Percentiles rank a stretch among this genome's conserved stretches.
Evolutionary conservation across 92 coral and sea anemone species (phyloP).

Genomic region (Palythoa grandis): DNA sequence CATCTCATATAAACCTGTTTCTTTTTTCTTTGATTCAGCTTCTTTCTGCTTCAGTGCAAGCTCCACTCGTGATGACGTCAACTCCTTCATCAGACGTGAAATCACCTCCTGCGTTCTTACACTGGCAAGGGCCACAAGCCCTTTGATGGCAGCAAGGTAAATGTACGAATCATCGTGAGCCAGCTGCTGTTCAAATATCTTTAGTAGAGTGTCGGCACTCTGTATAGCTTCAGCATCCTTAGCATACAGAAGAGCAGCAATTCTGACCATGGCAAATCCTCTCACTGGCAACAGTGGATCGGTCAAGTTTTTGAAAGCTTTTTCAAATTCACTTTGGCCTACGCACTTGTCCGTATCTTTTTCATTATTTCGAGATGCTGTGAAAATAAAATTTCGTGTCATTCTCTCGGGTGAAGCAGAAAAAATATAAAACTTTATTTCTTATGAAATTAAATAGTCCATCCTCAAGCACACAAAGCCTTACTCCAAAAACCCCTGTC

Average conservation of each 20-base stretch:
- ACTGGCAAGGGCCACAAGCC: slow-evolving; percentile 89
- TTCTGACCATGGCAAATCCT: slow-evolving; percentile 84
- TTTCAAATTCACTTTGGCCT: slow-evolving; percentile 61
- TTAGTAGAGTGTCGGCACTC: slow-evolving; percentile 77
- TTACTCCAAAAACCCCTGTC: too few species aligned
- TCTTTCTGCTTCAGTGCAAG: background rate
- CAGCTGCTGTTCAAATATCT: slow-evolving; percentile 82
- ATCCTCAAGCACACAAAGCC: too few species aligned
- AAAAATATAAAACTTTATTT: background rate
- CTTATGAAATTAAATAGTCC: background rate
- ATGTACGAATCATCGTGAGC: slow-evolving; percentile 92
- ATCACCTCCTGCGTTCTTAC: slow-evolving; percentile 81
- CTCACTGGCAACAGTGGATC: slow-evolving; percentile 93
- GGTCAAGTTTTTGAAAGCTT: slow-evolving; percentile 75
- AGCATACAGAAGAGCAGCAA: slow-evolving; percentile 68
- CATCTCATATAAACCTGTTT: slow-evolving; percentile 30
- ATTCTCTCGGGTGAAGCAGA: background rate
- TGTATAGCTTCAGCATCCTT: slow-evolving; percentile 77
- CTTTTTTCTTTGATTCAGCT: slow-evolving; percentile 11
- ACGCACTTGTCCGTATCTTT: background rate
- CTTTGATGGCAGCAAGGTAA: slow-evolving; percentile 93
- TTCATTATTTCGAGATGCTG: slow-evolving; percentile 24
- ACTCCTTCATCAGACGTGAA: slow-evolving; percentile 77
- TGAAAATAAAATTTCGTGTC: background rate
- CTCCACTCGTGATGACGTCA: slow-evolving; percentile 67